phyloP scores from a whole-genome alignment of 2,797 vertebrate genomes.

The Mormyrops boulengeri region DNA sequence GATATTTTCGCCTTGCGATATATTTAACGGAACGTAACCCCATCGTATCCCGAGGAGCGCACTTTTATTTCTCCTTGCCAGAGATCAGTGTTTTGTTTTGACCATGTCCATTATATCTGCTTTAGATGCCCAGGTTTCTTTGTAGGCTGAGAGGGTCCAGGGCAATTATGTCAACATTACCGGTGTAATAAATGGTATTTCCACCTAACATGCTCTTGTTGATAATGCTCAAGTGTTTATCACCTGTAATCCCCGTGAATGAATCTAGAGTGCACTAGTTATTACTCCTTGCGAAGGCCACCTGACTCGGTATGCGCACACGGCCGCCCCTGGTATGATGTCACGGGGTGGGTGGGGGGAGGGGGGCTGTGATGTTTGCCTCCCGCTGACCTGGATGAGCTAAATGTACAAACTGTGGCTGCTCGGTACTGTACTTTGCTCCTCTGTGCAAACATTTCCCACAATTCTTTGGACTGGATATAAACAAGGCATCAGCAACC shows the following conservation, averaged over 20 bases:
- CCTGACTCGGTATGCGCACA: background rate
- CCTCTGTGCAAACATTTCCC: background rate
- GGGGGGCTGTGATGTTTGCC: conserved; percentile 23
- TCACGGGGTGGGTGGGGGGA: background rate
- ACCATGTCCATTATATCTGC: background rate
- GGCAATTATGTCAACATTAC: background rate
- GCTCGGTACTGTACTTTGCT: background rate
- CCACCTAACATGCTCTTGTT: background rate
- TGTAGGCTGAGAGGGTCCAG: background rate
- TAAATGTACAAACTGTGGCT: background rate
- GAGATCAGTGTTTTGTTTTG: background rate
- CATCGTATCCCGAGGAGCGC: background rate
- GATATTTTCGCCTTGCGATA: background rate
- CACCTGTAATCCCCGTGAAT: background rate
- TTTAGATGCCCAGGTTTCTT: background rate
- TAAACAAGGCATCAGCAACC: background rate
- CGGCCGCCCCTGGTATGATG: background rate
- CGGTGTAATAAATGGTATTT: background rate
- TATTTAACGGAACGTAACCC: background rate
- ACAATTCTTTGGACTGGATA: background rate
- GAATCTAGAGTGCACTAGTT: background rate
- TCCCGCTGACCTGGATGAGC: background rate
- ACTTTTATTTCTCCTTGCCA: background rate
- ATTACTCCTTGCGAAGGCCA: background rate
- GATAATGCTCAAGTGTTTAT: background rate